Conservation (phyloP, 1,140 invertebrate genomes). For the Meloidogyne exigua region DNA sequence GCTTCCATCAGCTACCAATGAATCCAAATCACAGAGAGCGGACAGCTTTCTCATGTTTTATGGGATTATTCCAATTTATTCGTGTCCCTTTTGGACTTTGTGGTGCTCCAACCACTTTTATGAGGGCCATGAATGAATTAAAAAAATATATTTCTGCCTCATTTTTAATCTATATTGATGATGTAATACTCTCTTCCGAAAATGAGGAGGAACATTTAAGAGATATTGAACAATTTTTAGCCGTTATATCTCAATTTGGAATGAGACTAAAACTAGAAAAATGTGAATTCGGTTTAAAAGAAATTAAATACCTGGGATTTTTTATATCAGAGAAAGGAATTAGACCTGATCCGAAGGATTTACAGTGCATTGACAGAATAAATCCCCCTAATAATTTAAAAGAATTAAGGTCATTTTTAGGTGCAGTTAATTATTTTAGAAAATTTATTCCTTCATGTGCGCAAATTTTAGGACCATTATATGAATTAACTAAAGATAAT, state of each 20-base stretch:
- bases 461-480: slow-evolving; percentile 22
- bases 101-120: slow-evolving; percentile 25
- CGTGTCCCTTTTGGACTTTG: slow-evolving; percentile 35
- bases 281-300: slow-evolving; percentile 26
- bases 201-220: slow-evolving; percentile 29
- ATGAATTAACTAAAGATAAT: slow-evolving; percentile 33
- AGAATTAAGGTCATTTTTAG: slow-evolving; percentile 35
- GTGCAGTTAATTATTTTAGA: slow-evolving; percentile 33
- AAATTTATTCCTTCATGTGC: slow-evolving; percentile 40
- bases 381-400: slow-evolving; percentile 31
- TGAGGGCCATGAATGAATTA: slow-evolving; percentile 34
- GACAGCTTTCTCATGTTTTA: slow-evolving; percentile 33
- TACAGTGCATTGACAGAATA: slow-evolving; percentile 22
- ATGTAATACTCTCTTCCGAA: neutral
- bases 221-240: slow-evolving; percentile 29
- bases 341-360: slow-evolving; percentile 29
- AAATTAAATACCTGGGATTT: slow-evolving; percentile 32
- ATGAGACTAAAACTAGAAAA: slow-evolving; percentile 15
- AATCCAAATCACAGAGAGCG: slow-evolving; percentile 5
- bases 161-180: slow-evolving; percentile 29
- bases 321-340: slow-evolving; percentile 34
- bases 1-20: slow-evolving; percentile 25
- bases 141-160: slow-evolving; percentile 23
- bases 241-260: neutral
- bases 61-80: slow-evolving; percentile 32